phyloP scores from a whole-genome alignment of 2,797 vertebrate genomes.

The Microcaecilia unicolor region DNA sequence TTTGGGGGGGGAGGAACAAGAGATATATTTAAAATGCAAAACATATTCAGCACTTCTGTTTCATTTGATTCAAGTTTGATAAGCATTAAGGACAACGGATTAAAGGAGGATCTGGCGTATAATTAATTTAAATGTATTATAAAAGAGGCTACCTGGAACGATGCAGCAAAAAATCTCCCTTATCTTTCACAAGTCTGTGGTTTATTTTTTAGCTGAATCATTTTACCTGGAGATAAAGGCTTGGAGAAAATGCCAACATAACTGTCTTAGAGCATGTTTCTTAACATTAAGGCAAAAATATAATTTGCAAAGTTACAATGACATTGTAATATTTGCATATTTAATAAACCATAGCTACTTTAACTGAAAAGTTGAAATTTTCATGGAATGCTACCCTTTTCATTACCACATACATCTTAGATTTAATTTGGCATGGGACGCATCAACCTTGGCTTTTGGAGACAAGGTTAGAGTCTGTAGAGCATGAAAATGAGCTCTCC shows the following conservation, averaged over 20 bases:
- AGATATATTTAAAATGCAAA: background rate
- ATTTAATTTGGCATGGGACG: conserved; percentile 44
- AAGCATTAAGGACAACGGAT: background rate
- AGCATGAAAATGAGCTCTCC: conserved; percentile 38
- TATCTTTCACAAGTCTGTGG: background rate
- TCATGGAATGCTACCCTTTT: conserved; percentile 46
- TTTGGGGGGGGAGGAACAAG: too few species aligned
- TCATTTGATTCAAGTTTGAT: background rate
- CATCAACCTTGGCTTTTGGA: conserved; percentile 48
- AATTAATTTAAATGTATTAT: conserved; percentile 24
- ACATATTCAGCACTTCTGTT: background rate
- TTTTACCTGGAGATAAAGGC: conserved; percentile 13
- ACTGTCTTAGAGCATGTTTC: conserved; percentile 9
- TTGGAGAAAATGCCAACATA: background rate
- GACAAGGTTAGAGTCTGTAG: conserved; percentile 40
- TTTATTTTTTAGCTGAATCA: conserved; percentile 5
- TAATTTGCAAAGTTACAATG: conserved; percentile 33
- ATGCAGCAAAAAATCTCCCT: conserved; percentile 8
- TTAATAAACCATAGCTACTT: conserved; percentile 34
- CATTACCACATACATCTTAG: conserved; percentile 35
- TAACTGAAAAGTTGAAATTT: conserved; percentile 31
- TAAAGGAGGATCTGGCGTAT: conserved; percentile 12
- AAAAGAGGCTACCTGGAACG: conserved; percentile 12
- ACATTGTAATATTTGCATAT: conserved; percentile 38
- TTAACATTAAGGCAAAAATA: conserved; percentile 8